Base-by-base conservation (phyloP, 2,888 invertebrate genomes). In the Sesia apiformis region DNA sequence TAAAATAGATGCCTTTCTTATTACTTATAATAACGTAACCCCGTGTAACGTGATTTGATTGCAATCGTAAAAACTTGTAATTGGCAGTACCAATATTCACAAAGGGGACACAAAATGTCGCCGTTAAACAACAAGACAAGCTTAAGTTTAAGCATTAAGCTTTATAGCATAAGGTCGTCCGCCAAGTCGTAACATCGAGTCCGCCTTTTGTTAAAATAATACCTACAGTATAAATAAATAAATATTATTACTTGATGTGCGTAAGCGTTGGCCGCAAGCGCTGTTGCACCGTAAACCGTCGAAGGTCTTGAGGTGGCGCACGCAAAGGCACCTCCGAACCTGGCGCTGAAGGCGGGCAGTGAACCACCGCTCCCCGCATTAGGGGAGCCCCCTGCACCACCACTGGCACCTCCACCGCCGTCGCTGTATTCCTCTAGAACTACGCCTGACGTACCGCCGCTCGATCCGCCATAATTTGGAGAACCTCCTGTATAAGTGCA, bases 261-360 rank as follows among this genome's bases (percentile, higher is more conserved):
- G 66, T 84, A 84, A 0, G 76, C 65, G 56, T 69, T 71, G 58
- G 73, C 56, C 41, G 77, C 56, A 8, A 80, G 69, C 38, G 75
- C 67, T 4, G 76, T 53, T 54, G 72, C 54, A 57, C 76, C 74
- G 70, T 84, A 84, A 54, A 76, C 78, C 53, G 79, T 66, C 63
- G 78, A 68, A 58, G 82, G 76, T 5, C 79, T 69, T 55, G 79
- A 65, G 54, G 79, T 65, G 64, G 74, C 66, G 66, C 72, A 68
- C 40, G 75, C 73, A 76, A 84, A 88, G 64, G 75, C 73, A 49
- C 85, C 79, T 52, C 87, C 85, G 75, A 91, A 91, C 58, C 91
- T 88, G 64, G 90, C 86, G 66, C 88, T 88, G 77, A 92, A 92
- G 38, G 90, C 88, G 0, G 92, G 91, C 66, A 91, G 75, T 40